These are phyloP conservation scores for Cygnus buccinator DNA, from an alignment of 2,113 vertebrate species.

Conservation along the genomic window DNA sequence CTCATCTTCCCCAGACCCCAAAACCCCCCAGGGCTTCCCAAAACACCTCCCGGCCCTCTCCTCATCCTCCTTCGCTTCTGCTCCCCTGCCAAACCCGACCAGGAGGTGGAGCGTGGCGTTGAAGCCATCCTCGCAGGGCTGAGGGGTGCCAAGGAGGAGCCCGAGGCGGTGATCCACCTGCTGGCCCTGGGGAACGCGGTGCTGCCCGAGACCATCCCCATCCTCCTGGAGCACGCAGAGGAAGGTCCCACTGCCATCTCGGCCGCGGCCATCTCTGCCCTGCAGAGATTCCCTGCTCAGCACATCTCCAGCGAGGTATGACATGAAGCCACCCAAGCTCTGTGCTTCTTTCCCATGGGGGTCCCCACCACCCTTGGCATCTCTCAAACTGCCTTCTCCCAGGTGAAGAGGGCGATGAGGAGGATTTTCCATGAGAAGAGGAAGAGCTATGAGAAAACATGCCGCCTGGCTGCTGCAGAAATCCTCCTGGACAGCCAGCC, in stretches of 20 bases:
- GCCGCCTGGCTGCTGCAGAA: slow-evolving; percentile 65
- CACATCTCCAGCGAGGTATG: slow-evolving; percentile 63
- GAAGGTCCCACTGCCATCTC: not conserved
- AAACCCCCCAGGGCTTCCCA: fast-evolving
- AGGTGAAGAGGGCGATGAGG: slow-evolving; percentile 70
- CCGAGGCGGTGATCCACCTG: slow-evolving; percentile 6
- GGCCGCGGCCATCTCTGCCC: not conserved
- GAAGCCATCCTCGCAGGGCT: slow-evolving; percentile 48
- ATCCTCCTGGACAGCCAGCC: slow-evolving; percentile 58
- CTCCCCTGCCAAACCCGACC: not conserved
- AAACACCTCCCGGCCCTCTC: not conserved
- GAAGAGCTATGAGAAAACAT: slow-evolving; percentile 14
- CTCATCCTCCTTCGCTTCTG: not conserved
- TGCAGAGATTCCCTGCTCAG: not conserved
- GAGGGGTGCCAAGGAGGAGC: not conserved
- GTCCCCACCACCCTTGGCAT: not conserved
- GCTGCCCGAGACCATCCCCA: slow-evolving; percentile 61
- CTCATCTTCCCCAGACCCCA: not conserved
- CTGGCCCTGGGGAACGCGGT: slow-evolving; percentile 54
- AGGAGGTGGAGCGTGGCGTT: slow-evolving; percentile 59
- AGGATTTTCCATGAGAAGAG: slow-evolving; percentile 67
- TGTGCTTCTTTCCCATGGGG: not conserved
- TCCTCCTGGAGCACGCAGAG: slow-evolving; percentile 47
- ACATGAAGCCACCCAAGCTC: fast-evolving
- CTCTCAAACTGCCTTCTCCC: not conserved